These are phyloP conservation scores for Thalassarche chlororhynchos DNA, from an alignment of 2,113 vertebrate species.

Conservation along the genomic window DNA sequence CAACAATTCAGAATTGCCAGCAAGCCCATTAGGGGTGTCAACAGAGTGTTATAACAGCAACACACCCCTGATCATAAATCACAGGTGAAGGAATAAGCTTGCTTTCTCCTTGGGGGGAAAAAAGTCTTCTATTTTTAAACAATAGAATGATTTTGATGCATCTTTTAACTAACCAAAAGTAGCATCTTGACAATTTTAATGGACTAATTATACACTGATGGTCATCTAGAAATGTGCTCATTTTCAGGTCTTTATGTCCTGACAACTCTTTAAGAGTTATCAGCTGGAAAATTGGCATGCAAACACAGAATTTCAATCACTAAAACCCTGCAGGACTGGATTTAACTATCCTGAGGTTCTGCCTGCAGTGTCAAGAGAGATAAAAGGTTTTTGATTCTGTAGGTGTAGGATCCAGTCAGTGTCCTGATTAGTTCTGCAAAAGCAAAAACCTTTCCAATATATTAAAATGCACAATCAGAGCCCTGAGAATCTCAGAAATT, in stretches of 20 bases:
- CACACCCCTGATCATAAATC: constrained; percentile 14
- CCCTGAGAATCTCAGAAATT: constrained; percentile 37
- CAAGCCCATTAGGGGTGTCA: neutral
- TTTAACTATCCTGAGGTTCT: neutral
- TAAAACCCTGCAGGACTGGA: constrained; percentile 35
- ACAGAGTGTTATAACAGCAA: neutral
- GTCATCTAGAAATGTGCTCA: constrained; percentile 70
- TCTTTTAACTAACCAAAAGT: constrained; percentile 75
- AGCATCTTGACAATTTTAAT: constrained; percentile 77
- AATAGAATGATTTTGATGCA: constrained; percentile 68
- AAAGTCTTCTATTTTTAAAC: constrained; percentile 2
- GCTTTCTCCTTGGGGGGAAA: neutral
- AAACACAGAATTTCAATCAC: constrained; percentile 70
- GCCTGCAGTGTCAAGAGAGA: neutral
- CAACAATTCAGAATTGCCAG: neutral
- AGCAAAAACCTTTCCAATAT: constrained; percentile 6
- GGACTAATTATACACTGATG: constrained; percentile 67
- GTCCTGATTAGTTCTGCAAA: neutral
- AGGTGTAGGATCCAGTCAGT: neutral
- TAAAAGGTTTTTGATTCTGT: neutral
- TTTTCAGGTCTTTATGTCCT: constrained; percentile 68
- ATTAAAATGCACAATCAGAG: constrained; percentile 39
- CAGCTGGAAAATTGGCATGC: constrained; percentile 68
- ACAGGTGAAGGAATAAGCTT: constrained; percentile 27
- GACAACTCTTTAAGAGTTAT: constrained; percentile 60